Evolutionary conservation across 1,140 invertebrate species (phyloP).

Genomic region (Oncopodura yosiiana): DNA sequence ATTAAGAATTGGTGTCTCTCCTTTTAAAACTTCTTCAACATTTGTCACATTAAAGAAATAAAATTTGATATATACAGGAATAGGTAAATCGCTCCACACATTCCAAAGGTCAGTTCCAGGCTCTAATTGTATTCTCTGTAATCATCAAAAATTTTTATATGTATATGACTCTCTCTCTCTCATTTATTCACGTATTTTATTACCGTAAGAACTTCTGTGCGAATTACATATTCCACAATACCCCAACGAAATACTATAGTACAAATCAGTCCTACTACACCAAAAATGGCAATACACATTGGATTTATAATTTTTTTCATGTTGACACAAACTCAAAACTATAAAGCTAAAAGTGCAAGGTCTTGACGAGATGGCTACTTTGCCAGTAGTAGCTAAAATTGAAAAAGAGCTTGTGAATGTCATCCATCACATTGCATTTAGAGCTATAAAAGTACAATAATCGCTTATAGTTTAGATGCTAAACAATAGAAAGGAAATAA

Average conservation of each 20-base stretch:
- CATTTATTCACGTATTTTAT: not conserved
- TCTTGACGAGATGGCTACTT: too few species aligned
- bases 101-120: constrained; percentile 26
- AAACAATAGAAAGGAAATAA: too few species aligned
- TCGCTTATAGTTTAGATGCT: too few species aligned
- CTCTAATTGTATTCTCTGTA: constrained; percentile 23
- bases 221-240: constrained; percentile 1
- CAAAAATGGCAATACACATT: not conserved
- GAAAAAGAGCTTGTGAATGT: too few species aligned
- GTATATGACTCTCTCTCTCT: not conserved
- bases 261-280: not conserved
- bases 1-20: constrained; percentile 41
- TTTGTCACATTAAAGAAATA: constrained; percentile 46
- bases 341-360: not conserved
- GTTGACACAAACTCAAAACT: not conserved
- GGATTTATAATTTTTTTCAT: not conserved
- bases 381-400: too few species aligned
- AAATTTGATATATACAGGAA: constrained; percentile 44
- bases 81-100: constrained; percentile 42
- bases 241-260: constrained; percentile 6
- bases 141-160: not conserved
- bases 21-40: constrained; percentile 39
- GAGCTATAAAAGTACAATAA: too few species aligned
- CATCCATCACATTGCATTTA: too few species aligned
- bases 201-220: constrained; percentile 1